These are phyloP conservation scores for Cossypha heuglini DNA, from an alignment of 2,797 vertebrate genomes.

Conservation along the genomic window DNA sequence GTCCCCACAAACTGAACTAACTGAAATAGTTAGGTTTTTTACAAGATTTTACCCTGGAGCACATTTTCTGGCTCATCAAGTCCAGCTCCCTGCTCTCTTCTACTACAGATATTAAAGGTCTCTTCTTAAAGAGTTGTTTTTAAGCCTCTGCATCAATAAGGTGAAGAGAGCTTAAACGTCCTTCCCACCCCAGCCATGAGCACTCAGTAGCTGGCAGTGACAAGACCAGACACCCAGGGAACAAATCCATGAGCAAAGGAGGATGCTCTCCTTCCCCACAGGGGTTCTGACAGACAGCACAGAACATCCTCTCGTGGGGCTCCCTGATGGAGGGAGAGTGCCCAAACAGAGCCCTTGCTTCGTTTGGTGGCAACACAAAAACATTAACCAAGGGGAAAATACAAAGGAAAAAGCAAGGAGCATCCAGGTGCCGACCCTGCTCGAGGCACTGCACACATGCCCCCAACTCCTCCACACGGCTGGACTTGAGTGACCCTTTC, in stretches of 20 bases:
- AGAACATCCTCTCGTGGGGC: fast-evolving
- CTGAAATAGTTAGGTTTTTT: background rate
- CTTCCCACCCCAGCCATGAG: background rate
- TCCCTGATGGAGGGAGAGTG: fast-evolving
- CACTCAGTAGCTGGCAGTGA: background rate
- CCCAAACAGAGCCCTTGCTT: background rate
- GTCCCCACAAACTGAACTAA: background rate
- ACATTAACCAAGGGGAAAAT: fast-evolving
- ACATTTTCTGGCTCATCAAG: background rate
- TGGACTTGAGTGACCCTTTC: background rate
- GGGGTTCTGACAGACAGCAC: fast-evolving
- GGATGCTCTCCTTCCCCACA: background rate
- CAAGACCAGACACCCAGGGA: fast-evolving
- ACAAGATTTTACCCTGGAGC: background rate
- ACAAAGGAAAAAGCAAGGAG: background rate
- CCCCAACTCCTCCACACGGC: fast-evolving
- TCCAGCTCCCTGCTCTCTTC: background rate
- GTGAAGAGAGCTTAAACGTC: background rate
- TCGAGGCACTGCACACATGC: background rate
- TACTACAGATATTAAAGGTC: background rate
- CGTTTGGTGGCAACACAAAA: fast-evolving
- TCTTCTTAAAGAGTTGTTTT: background rate
- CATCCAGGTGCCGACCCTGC: fast-evolving
- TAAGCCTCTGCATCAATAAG: background rate
- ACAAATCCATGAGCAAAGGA: fast-evolving